Conservation (phyloP, 2,888 invertebrate species). For the Eilema caniola region DNA sequence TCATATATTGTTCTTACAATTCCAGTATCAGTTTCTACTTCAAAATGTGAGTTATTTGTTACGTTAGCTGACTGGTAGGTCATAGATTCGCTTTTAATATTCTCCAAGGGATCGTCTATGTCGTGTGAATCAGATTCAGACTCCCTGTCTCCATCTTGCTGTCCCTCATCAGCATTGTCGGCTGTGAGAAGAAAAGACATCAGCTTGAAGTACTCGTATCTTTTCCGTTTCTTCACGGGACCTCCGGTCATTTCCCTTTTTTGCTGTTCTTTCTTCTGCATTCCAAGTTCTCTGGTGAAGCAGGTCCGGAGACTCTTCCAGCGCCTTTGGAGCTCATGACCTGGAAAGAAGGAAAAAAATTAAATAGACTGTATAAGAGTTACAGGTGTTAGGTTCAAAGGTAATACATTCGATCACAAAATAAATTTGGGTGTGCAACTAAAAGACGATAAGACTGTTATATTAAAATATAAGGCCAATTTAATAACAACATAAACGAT, state of each 20-base stretch:
- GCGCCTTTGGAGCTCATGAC: slow-evolving; percentile 64
- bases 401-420: background rate
- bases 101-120: slow-evolving; percentile 51
- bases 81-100: slow-evolving; percentile 51
- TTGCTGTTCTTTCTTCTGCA: slow-evolving; percentile 60
- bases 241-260: slow-evolving; percentile 49
- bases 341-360: slow-evolving; percentile 50
- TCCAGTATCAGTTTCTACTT: slow-evolving; percentile 26
- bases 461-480: background rate
- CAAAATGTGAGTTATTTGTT: slow-evolving; percentile 25
- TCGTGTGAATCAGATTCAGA: slow-evolving; percentile 36
- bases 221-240: slow-evolving; percentile 58
- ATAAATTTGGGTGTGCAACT: background rate
- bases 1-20: slow-evolving; percentile 47
- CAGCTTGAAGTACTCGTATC: slow-evolving; percentile 64
- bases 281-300: slow-evolving; percentile 64
- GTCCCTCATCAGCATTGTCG: slow-evolving; percentile 26
- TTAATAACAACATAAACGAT: background rate
- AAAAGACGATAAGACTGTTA: background rate
- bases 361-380: background rate
- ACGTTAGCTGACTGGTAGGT: slow-evolving; percentile 28
- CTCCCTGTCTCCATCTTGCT: slow-evolving; percentile 34
- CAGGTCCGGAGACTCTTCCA: slow-evolving; percentile 73
- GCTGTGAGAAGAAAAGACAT: slow-evolving; percentile 59
- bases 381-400: background rate